phyloP scores from a whole-genome alignment of 2,113 vertebrate species.

The Podarcis raffonei region DNA sequence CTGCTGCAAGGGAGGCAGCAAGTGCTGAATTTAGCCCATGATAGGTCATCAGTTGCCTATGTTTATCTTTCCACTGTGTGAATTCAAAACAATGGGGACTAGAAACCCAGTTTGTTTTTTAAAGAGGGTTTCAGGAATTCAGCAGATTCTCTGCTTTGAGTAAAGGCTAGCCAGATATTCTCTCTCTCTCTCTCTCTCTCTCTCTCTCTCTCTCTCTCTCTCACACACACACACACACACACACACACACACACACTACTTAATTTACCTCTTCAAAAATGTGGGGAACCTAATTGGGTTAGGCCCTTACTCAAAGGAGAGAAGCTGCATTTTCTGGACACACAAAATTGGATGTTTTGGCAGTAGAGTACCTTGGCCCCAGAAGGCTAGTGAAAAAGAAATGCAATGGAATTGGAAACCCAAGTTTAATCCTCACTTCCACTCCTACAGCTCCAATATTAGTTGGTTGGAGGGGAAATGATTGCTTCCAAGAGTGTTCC shows the following conservation, averaged over 20 bases:
- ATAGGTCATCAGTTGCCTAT: too few relatives aligned
- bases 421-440: background rate
- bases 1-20: too few relatives aligned
- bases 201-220: background rate
- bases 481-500: background rate
- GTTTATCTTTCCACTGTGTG: too few relatives aligned
- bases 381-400: background rate
- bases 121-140: too few relatives aligned
- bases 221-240: too few relatives aligned
- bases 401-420: too few relatives aligned
- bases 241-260: background rate
- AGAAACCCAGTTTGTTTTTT: too few relatives aligned
- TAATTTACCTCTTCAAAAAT: background rate
- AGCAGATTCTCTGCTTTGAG: too few relatives aligned
- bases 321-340: background rate
- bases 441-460: background rate
- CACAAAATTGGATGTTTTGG: background rate
- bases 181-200: background rate
- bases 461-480: background rate
- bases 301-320: background rate
- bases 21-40: too few relatives aligned
- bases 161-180: too few relatives aligned
- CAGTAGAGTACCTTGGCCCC: background rate
- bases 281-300: background rate
- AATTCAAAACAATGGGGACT: too few relatives aligned